A percentile compares a stretch with the other conserved stretches of the same genome.
Evolutionary conservation across 2,888 invertebrate species (phyloP).

Genomic region (Caenorhabditis afra): DNA sequence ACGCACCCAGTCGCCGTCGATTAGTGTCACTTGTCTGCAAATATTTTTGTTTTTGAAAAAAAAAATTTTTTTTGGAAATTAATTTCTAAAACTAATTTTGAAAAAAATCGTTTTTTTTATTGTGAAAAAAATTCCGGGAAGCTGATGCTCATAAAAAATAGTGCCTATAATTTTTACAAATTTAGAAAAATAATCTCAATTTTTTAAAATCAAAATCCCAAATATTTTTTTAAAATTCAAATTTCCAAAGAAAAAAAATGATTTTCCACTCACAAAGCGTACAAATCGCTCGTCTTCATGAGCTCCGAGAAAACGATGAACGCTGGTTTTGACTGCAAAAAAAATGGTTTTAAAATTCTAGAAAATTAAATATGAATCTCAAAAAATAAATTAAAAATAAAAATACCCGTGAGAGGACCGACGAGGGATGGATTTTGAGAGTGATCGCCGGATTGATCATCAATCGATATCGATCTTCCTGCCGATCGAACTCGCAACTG

Average conservation of each 20-base stretch:
- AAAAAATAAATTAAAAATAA: background rate
- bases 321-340: slow-evolving; percentile 62
- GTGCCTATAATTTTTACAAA: too few relatives aligned
- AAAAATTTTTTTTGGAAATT: too few relatives aligned
- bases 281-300: slow-evolving; percentile 74
- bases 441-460: slow-evolving; percentile 66
- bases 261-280: slow-evolving; percentile 67
- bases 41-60: background rate
- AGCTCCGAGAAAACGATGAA: slow-evolving; percentile 77
- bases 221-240: background rate
- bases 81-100: too few relatives aligned
- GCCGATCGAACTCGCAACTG: slow-evolving; percentile 73
- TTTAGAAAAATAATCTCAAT: too few relatives aligned
- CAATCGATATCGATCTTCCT: slow-evolving; percentile 72
- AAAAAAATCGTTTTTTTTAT: too few relatives aligned
- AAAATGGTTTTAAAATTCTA: background rate
- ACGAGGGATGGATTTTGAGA: slow-evolving; percentile 76
- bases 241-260: background rate
- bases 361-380: background rate
- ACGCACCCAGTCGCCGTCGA: slow-evolving; percentile 70
- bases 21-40: slow-evolving; percentile 70
- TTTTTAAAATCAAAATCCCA: slow-evolving; percentile 4
- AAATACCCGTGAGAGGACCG: slow-evolving; percentile 62
- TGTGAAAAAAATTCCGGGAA: slow-evolving; percentile 1
- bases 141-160: background rate